A percentile compares a stretch with the other conserved stretches of the same genome.
phyloP scores from a whole-genome alignment of 2,888 invertebrate genomes.

The Serrognathus titanus region DNA sequence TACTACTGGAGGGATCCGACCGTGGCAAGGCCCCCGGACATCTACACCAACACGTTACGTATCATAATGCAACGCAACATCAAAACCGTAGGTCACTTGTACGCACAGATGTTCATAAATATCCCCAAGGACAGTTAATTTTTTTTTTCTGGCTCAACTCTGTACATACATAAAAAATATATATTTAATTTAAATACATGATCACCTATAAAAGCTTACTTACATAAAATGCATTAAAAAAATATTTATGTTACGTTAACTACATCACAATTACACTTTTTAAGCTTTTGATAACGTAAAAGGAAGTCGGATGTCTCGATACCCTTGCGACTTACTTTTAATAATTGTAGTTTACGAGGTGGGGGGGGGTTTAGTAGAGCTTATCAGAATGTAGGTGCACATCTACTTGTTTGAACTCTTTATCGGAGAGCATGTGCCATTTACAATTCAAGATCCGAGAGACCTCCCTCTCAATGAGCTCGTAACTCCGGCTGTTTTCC shows the following conservation, averaged over 20 bases:
- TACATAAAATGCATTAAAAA: neutral
- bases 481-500: conserved; percentile 60
- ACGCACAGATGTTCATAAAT: conserved; percentile 67
- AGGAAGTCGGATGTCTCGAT: too few species aligned
- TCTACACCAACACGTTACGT: conserved; percentile 76
- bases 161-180: neutral
- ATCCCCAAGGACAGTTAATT: conserved; percentile 30
- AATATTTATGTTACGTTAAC: neutral
- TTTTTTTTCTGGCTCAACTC: neutral
- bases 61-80: conserved; percentile 78
- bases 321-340: too few species aligned
- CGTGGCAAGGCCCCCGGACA: conserved; percentile 64
- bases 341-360: too few species aligned
- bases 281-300: too few species aligned
- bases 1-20: conserved; percentile 77
- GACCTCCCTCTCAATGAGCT: conserved; percentile 64
- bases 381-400: conserved; percentile 23
- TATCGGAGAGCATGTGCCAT: conserved; percentile 67
- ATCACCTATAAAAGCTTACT: neutral
- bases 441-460: conserved; percentile 62
- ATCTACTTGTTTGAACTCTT: conserved; percentile 56
- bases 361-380: too few species aligned
- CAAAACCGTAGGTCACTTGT: conserved; percentile 69
- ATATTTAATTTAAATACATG: neutral
- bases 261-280: neutral